A percentile compares a stretch with the other conserved stretches of the same genome.
Evolutionary conservation across 1,140 invertebrate species (phyloP).

Genomic region (Hormaphis cornu): DNA sequence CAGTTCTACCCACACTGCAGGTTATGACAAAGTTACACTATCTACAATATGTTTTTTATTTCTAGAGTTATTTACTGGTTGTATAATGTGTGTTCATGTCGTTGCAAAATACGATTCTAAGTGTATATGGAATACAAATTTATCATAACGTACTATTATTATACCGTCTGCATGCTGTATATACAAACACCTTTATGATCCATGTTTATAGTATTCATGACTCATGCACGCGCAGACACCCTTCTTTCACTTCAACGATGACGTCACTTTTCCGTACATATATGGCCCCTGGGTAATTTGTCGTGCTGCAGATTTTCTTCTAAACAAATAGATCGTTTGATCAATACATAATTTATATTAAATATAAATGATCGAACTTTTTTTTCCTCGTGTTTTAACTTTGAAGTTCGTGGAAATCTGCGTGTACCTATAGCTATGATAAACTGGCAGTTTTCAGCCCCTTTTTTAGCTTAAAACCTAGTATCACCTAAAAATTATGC

Average conservation of each 20-base stretch:
- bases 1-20: neutral
- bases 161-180: neutral
- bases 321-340: conserved; percentile 21
- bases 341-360: neutral
- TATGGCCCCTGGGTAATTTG: conserved; percentile 28
- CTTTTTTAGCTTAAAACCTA: too few species aligned
- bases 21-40: neutral
- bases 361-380: neutral
- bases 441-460: too few species aligned
- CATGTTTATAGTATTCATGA: conserved; percentile 19
- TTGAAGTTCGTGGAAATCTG: too few species aligned
- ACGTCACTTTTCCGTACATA: conserved; percentile 24
- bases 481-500: too few species aligned
- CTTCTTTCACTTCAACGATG: conserved; percentile 14
- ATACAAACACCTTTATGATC: conserved; percentile 28
- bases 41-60: neutral
- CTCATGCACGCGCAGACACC: conserved; percentile 9
- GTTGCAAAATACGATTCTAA: conserved; percentile 17
- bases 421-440: too few species aligned
- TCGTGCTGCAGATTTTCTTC: neutral
- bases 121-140: neutral
- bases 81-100: neutral
- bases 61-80: neutral
- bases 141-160: neutral
- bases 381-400: neutral